These are phyloP conservation scores for Tetragonula clypearis DNA, from an alignment of 1,140 invertebrate genomes.

Conservation along the genomic window DNA sequence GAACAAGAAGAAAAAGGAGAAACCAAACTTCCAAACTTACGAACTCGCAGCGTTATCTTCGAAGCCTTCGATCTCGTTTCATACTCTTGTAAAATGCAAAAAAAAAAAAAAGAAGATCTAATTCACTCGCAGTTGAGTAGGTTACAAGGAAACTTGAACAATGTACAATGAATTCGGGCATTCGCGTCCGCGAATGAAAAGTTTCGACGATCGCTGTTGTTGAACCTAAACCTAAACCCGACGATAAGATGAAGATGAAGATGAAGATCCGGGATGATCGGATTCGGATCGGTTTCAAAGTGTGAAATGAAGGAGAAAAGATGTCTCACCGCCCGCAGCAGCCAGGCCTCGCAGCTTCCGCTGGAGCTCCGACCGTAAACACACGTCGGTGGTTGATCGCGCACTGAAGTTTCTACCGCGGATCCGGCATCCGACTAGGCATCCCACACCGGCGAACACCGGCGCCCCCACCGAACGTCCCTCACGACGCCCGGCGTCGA, in stretches of 20 bases:
- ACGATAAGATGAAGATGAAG: not conserved
- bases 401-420: constrained; percentile 75
- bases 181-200: too few relatives aligned
- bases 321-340: constrained; percentile 64
- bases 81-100: too few relatives aligned
- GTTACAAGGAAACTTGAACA: too few relatives aligned
- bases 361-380: constrained; percentile 75
- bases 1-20: too few relatives aligned
- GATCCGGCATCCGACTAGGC: constrained; percentile 67
- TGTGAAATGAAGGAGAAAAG: constrained; percentile 22
- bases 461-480: constrained; percentile 58
- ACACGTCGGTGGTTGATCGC: constrained; percentile 77
- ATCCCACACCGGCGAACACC: constrained; percentile 55
- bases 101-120: too few relatives aligned
- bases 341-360: constrained; percentile 69
- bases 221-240: too few relatives aligned
- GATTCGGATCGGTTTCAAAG: not conserved
- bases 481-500: constrained; percentile 39
- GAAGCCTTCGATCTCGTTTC: too few relatives aligned
- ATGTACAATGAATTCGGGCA: too few relatives aligned
- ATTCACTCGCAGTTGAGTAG: too few relatives aligned
- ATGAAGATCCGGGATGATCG: not conserved
- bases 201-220: too few relatives aligned
- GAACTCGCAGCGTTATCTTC: too few relatives aligned
- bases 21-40: too few relatives aligned